These are phyloP conservation scores for Conus canariensis DNA, from an alignment of 2,888 invertebrate genomes.

Conservation along the genomic window DNA sequence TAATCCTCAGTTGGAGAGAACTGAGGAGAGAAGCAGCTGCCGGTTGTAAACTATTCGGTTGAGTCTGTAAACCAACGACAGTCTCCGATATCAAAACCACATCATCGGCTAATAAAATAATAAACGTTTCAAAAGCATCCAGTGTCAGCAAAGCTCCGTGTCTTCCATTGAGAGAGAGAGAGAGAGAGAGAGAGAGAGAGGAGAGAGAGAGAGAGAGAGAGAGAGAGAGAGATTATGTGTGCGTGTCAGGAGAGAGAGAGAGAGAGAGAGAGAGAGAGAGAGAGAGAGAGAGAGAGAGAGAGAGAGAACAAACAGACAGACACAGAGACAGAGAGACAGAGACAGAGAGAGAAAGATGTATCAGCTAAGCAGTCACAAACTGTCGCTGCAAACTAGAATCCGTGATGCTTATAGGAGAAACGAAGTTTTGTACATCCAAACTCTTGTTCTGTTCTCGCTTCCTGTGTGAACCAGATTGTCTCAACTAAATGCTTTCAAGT, in stretches of 20 bases:
- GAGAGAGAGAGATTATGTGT: no score
- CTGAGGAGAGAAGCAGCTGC: background rate
- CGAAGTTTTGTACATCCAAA: no score
- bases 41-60: background rate
- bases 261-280: constrained; percentile 1
- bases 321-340: background rate
- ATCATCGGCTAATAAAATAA: no score
- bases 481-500: background rate
- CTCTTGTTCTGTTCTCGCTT: background rate
- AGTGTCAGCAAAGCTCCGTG: no score
- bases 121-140: no score
- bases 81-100: no score
- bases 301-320: background rate
- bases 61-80: no score
- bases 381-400: no score
- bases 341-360: background rate
- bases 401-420: no score
- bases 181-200: constrained; percentile 2
- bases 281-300: constrained; percentile 18
- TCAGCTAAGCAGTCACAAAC: background rate
- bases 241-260: no score
- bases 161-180: no score
- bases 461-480: background rate
- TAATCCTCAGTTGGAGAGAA: background rate
- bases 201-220: background rate